These are phyloP conservation scores for Myotis daubentonii DNA, from an alignment of 2,797 vertebrate genomes.

Conservation along the genomic window DNA sequence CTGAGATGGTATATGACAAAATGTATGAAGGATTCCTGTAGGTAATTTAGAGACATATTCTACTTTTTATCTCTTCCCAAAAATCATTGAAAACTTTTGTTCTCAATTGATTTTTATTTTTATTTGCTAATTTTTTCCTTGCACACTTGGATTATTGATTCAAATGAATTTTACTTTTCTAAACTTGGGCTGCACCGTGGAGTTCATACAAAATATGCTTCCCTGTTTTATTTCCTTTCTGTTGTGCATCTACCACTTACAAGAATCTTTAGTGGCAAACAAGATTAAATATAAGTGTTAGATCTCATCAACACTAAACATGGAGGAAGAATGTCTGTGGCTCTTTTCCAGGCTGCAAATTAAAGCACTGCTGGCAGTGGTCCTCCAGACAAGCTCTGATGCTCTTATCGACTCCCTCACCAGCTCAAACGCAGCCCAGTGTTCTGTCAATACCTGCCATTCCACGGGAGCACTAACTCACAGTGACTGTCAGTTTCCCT, in stretches of 20 bases:
- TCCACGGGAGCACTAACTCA: conserved; percentile 84
- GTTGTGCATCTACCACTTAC: conserved; percentile 55
- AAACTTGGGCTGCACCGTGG: neutral
- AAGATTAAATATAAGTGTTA: conserved; percentile 80
- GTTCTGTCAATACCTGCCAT: conserved; percentile 85
- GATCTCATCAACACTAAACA: conserved; percentile 82
- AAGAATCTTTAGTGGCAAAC: conserved; percentile 79
- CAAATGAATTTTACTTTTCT: neutral
- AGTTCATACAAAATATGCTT: neutral
- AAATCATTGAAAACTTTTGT: neutral
- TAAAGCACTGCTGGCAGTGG: conserved; percentile 81
- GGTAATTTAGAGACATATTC: neutral
- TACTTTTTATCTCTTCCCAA: neutral
- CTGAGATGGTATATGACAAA: neutral
- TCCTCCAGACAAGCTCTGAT: conserved; percentile 84
- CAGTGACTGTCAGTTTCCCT: conserved; percentile 83
- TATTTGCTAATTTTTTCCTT: neutral
- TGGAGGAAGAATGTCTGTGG: conserved; percentile 79
- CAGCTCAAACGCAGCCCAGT: conserved; percentile 84
- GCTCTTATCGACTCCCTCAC: conserved; percentile 86
- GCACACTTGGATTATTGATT: neutral
- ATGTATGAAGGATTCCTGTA: neutral
- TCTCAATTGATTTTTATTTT: neutral
- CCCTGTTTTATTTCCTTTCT: conserved; percentile 26
- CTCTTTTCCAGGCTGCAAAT: conserved; percentile 86